A percentile compares a stretch with the other conserved stretches of the same genome.
Evolutionary conservation across 2,113 vertebrate species (phyloP).

Genomic region (Myotis yumanensis): DNA sequence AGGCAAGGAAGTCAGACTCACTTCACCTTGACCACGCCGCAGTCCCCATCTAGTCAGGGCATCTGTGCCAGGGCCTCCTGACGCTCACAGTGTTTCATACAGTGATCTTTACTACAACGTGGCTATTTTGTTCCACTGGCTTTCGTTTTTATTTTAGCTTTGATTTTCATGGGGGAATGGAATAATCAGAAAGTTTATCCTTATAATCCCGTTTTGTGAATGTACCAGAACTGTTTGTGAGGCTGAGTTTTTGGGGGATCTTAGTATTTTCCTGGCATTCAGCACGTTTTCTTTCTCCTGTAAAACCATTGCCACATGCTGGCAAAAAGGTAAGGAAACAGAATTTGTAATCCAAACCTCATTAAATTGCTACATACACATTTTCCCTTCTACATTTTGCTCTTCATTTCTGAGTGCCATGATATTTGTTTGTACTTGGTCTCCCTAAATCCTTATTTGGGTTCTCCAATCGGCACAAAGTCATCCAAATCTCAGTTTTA

Average conservation of each 20-base stretch:
- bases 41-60: not conserved
- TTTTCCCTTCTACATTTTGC: slow-evolving; percentile 53
- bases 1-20: slow-evolving; percentile 35
- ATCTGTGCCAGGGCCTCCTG: slow-evolving; percentile 33
- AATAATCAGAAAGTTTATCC: not conserved
- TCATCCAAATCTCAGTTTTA: slow-evolving; percentile 46
- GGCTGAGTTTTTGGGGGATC: not conserved
- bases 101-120: slow-evolving; percentile 46
- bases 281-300: not conserved
- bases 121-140: not conserved
- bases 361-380: slow-evolving; percentile 51
- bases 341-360: slow-evolving; percentile 55
- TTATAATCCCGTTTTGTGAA: not conserved
- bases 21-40: slow-evolving; percentile 53
- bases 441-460: slow-evolving; percentile 46
- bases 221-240: not conserved
- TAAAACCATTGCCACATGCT: slow-evolving; percentile 40
- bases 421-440: slow-evolving; percentile 57
- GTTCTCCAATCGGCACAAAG: not conserved
- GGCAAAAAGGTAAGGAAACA: slow-evolving; percentile 58
- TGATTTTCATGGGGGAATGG: not conserved
- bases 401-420: not conserved
- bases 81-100: not conserved
- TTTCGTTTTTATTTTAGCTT: slow-evolving; percentile 36
- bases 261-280: slow-evolving; percentile 28